Evolutionary conservation across 2,797 vertebrate species (phyloP).

Genomic region (Tapera naevia): DNA sequence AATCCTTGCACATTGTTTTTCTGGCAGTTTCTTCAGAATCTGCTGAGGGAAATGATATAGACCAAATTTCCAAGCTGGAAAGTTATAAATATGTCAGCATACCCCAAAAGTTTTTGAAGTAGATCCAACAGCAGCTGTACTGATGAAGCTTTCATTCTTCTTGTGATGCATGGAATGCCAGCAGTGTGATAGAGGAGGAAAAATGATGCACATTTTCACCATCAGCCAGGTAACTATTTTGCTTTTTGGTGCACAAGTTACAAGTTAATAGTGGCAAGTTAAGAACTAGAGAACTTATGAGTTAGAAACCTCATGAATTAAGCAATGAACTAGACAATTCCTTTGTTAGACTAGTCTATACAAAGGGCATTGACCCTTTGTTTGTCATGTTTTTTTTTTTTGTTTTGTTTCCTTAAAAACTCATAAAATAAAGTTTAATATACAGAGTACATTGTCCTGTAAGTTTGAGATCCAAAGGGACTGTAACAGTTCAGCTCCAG

Average conservation of each 20-base stretch:
- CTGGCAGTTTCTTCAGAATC: background rate
- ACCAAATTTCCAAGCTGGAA: background rate
- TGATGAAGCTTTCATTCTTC: background rate
- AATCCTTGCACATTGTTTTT: background rate
- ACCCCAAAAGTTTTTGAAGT: background rate
- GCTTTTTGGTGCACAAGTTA: background rate
- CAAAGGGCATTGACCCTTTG: background rate
- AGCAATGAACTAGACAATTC: background rate
- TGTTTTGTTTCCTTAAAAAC: background rate
- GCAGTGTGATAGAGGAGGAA: background rate
- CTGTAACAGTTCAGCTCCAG: background rate
- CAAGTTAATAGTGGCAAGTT: background rate
- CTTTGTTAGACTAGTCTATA: background rate
- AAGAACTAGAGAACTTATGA: background rate
- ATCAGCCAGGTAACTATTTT: accelerated
- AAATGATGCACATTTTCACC: background rate
- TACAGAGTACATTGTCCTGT: background rate
- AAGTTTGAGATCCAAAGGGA: background rate
- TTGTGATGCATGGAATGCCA: background rate
- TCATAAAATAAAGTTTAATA: background rate
- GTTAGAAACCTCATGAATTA: background rate
- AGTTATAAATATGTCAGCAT: background rate
- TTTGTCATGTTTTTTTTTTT: background rate
- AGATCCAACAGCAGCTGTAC: background rate
- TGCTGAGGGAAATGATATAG: background rate